Conservation (phyloP, 2,797 vertebrate genomes). For the Takifugu ocellatus region DNA sequence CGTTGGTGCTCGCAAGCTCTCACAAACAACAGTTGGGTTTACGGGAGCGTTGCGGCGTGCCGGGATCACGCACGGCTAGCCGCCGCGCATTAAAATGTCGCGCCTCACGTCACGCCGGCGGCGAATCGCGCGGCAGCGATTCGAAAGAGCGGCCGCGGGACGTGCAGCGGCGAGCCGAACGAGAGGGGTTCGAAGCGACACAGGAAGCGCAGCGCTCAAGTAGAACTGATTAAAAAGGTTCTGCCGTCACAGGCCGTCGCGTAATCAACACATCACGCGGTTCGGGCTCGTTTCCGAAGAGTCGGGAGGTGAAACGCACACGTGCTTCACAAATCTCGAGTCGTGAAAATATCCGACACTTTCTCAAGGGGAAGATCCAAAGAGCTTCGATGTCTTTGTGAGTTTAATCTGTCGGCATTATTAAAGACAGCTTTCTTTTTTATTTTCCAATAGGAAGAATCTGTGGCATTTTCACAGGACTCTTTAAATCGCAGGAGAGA, state of each 20-base stretch:
- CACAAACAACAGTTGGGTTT: slow-evolving; percentile 51
- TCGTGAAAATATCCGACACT: too few relatives aligned
- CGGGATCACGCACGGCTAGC: slow-evolving; percentile 12
- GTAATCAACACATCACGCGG: background rate
- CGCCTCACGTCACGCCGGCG: slow-evolving; percentile 22
- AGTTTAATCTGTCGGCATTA: too few relatives aligned
- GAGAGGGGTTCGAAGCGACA: slow-evolving; percentile 8
- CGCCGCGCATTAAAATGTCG: slow-evolving; percentile 25
- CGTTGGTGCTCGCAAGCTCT: slow-evolving; percentile 30
- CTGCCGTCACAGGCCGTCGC: slow-evolving; percentile 7
- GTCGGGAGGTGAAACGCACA: background rate
- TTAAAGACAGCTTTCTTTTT: too few relatives aligned
- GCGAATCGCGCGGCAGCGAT: slow-evolving; percentile 22
- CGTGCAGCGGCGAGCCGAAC: slow-evolving; percentile 8
- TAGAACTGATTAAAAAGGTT: slow-evolving; percentile 20
- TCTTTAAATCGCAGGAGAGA: too few relatives aligned
- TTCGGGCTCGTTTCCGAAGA: background rate
- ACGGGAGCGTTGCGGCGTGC: slow-evolving; percentile 21
- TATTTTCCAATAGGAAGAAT: too few relatives aligned
- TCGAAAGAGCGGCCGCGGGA: background rate
- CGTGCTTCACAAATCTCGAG: too few relatives aligned
- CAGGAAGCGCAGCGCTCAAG: slow-evolving; percentile 17
- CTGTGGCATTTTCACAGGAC: too few relatives aligned
- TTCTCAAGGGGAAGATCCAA: too few relatives aligned
- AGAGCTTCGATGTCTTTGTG: too few relatives aligned